phyloP scores from a whole-genome alignment of 2,797 vertebrate species.

The Semotilus atromaculatus region DNA sequence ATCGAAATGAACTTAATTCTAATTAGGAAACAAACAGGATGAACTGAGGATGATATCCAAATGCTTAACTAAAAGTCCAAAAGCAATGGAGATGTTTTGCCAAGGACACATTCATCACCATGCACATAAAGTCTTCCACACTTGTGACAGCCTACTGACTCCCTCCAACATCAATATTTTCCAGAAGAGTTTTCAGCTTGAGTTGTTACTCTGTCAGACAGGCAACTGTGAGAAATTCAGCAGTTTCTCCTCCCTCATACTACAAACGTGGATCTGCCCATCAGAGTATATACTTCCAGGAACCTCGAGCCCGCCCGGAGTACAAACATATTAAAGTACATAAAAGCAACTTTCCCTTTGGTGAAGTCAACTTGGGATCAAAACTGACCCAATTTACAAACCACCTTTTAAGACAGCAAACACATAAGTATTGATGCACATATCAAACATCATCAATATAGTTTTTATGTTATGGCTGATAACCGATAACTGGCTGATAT shows the following conservation, averaged over 20 bases:
- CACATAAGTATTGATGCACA: not conserved
- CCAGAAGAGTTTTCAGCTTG: conserved; percentile 50
- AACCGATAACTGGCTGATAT: not conserved
- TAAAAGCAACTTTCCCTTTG: conserved; percentile 14
- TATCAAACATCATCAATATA: not conserved
- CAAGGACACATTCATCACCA: conserved; percentile 44
- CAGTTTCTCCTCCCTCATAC: conserved; percentile 36
- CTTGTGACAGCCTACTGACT: conserved; percentile 45
- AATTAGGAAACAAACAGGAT: not conserved
- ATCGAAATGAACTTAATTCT: not conserved
- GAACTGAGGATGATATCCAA: not conserved
- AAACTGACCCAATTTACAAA: not conserved
- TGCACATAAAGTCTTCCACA: conserved; percentile 48
- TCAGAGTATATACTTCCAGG: conserved; percentile 34
- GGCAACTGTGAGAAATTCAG: conserved; percentile 51
- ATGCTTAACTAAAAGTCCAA: conserved; percentile 26
- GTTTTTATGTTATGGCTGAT: not conserved
- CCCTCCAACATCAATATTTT: conserved; percentile 59
- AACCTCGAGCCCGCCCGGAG: conserved; percentile 19
- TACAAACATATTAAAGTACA: conserved; percentile 29
- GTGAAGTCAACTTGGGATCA: not conserved
- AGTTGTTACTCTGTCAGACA: conserved; percentile 49
- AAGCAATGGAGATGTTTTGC: conserved; percentile 29
- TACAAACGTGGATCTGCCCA: conserved; percentile 41
- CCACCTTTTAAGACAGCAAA: not conserved